Evolutionary conservation across 1,140 invertebrate genomes (phyloP), one percentile per base, ranked within the genome.

Genomic region (Helicoverpa armigera): DNA sequence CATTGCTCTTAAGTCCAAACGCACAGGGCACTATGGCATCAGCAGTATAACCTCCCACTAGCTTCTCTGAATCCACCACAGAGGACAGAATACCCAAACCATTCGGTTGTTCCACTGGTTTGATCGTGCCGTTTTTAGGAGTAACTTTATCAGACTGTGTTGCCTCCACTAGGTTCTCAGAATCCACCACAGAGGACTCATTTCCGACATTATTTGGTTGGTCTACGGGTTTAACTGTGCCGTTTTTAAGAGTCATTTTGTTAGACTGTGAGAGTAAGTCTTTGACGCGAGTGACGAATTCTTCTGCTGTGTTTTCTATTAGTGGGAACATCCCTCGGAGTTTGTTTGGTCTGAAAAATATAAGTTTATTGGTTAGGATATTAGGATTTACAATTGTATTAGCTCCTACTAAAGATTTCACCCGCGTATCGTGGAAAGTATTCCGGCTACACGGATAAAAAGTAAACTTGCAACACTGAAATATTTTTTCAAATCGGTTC

Each of bases 21-120:
- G 94, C 94, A 74, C 93, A 94, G 0, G 92, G 92, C 13, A 94
- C 93, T 79, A 94, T 94, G 0, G 92, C 93, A 76, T 94, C 93
- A 0, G 93, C 92, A 1, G 92, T 94, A 43, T 91, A 94, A 13
- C 93, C 92, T 2, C 92, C 93, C 0, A 93, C 86, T 0, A 94
- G 69, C 58, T 90, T 87, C 82, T 91, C 90, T 0, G 88, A 91
- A 31, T 91, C 82, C 7, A 94, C 91, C 35, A 87, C 63, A 18
- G 80, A 80, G 7, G 61, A 65, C 16, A 51, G 12, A 43, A 12
- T 16, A 70, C n/a, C 18, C 0, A 60, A 3, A 65, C 50, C 35
- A 14, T 73, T 54, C 7, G 43, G 18, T 80, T 73, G 18, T 14
- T 50, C 35, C 3, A 16, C 48, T 72, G 65, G 0, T 35, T 60